Evolutionary conservation across 2,888 invertebrate species (phyloP).

Genomic region (Dysmachus trigonus): DNA sequence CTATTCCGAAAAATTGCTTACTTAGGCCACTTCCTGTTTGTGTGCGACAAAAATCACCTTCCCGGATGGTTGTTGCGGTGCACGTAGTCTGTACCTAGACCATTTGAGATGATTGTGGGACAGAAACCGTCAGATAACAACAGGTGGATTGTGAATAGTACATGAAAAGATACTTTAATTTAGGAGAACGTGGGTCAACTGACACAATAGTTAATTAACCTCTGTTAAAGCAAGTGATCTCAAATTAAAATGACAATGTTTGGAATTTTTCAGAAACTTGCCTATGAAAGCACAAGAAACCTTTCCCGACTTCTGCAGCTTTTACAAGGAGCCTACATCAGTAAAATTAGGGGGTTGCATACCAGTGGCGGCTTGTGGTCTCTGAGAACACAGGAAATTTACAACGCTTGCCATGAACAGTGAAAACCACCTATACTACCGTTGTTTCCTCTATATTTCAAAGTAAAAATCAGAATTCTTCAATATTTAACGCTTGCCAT

Average conservation of each 20-base stretch:
- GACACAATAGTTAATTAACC: background rate
- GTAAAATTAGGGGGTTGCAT: too few species aligned
- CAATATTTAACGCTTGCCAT: too few species aligned
- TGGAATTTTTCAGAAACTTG: background rate
- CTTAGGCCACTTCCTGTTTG: background rate
- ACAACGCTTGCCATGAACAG: too few species aligned
- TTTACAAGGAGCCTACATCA: background rate
- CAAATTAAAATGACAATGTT: background rate
- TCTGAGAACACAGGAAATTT: too few species aligned
- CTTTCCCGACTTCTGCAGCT: background rate
- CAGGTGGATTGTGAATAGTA: conserved; percentile 35
- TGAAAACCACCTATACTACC: too few species aligned
- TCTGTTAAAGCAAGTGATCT: background rate
- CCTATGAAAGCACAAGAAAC: background rate
- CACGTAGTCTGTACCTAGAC: background rate
- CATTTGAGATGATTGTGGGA: background rate
- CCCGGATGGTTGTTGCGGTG: background rate
- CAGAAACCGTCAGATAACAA: conserved; percentile 9
- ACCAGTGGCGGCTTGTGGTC: too few species aligned
- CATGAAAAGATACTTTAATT: conserved; percentile 11
- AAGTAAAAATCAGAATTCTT: too few species aligned
- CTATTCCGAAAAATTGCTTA: background rate
- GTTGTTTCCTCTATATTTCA: too few species aligned
- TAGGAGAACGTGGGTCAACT: conserved; percentile 45
- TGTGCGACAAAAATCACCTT: background rate